Conservation (phyloP, 2,888 invertebrate genomes). For the Trichogramma dendrolimi region DNA sequence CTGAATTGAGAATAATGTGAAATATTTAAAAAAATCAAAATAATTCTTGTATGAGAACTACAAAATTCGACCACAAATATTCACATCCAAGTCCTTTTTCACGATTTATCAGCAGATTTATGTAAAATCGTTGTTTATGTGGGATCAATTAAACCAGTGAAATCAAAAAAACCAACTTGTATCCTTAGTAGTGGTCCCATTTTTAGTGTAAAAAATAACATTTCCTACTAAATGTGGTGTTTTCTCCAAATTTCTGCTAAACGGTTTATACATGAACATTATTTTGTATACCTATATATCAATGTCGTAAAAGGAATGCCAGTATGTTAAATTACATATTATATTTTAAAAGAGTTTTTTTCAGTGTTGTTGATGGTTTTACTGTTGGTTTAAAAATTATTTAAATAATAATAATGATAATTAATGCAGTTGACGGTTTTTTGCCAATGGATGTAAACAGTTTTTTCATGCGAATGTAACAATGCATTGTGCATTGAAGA, state of each 20-base stretch:
- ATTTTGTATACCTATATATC: conserved; percentile 39
- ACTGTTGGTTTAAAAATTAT: conserved; percentile 31
- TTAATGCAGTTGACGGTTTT: conserved; percentile 8
- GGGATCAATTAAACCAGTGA: too few species aligned
- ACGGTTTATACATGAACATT: conserved; percentile 29
- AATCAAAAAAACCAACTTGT: too few species aligned
- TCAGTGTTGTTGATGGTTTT: conserved; percentile 42
- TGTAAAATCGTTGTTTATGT: too few species aligned
- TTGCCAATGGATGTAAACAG: conserved; percentile 9
- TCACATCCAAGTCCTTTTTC: too few species aligned
- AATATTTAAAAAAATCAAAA: too few species aligned
- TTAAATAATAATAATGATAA: background rate
- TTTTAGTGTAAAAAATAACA: conserved; percentile 16
- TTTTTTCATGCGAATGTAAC: conserved; percentile 27
- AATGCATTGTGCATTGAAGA: conserved; percentile 27
- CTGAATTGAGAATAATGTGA: too few species aligned
- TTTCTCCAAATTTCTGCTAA: conserved; percentile 38
- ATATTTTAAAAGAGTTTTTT: conserved; percentile 46
- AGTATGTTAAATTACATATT: conserved; percentile 33
- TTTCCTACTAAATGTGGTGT: conserved; percentile 42
- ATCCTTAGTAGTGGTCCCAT: background rate
- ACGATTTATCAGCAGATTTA: too few species aligned
- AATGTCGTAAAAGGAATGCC: conserved; percentile 47
- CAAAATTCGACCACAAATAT: too few species aligned
- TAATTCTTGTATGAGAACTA: too few species aligned